These are phyloP conservation scores for Platyrinchus mystaceus DNA, from an alignment of 2,797 vertebrate genomes.

Conservation along the genomic window DNA sequence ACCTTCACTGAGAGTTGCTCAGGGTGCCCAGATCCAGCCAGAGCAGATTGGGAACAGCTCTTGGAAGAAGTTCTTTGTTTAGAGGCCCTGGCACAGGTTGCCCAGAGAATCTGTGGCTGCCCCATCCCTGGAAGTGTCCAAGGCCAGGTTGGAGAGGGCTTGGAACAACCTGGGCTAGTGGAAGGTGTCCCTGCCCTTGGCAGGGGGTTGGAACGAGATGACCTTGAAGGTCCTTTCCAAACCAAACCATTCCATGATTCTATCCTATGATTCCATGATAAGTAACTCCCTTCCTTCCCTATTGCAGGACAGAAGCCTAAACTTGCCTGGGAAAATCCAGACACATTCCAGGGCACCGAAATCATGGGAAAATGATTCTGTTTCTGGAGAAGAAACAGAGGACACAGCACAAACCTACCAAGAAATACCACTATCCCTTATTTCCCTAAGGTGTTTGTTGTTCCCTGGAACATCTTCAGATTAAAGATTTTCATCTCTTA, in stretches of 20 bases:
- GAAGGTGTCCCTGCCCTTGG: background rate
- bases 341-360: background rate
- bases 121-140: background rate
- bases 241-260: background rate
- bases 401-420: background rate
- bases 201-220: background rate
- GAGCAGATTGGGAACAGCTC: background rate
- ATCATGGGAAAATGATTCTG: background rate
- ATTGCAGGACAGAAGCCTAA: background rate
- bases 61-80: background rate
- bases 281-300: background rate
- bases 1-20: background rate
- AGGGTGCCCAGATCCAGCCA: background rate
- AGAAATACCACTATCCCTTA: background rate
- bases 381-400: background rate
- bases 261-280: background rate
- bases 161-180: background rate
- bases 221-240: background rate
- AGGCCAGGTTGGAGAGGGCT: accelerated
- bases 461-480: background rate
- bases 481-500: background rate
- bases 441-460: background rate
- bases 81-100: background rate
- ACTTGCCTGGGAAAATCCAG: background rate
- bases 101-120: background rate